Conservation (phyloP, 2,888 invertebrate genomes). For the Mystacides longicornis region DNA sequence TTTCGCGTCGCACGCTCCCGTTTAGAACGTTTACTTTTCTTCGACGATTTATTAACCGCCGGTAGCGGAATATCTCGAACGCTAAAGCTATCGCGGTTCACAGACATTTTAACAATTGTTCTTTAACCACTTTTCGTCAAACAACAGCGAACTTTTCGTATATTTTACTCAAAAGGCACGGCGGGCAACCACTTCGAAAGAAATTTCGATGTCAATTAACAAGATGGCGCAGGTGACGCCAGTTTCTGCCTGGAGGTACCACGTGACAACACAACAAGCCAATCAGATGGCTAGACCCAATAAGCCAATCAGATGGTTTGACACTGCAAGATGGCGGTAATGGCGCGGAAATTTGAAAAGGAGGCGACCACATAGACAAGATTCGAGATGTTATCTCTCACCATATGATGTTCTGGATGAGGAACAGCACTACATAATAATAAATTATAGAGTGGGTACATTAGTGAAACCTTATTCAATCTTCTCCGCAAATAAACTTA, state of each 20-base stretch:
- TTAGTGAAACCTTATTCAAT: too few relatives aligned
- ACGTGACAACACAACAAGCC: neutral
- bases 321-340: neutral
- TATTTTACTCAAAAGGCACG: neutral
- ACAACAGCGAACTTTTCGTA: neutral
- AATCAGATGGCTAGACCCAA: neutral
- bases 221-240: constrained; percentile 1
- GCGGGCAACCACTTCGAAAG: neutral
- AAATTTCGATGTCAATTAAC: constrained; percentile 3
- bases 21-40: neutral
- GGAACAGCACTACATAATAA: constrained; percentile 3
- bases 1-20: neutral
- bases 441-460: too few relatives aligned
- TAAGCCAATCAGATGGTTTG: too few relatives aligned
- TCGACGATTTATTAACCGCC: neutral
- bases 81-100: neutral
- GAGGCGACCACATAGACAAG: neutral
- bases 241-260: neutral
- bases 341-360: neutral
- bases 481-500: too few relatives aligned
- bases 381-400: neutral
- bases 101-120: neutral
- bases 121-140: neutral
- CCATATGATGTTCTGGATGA: constrained; percentile 6
- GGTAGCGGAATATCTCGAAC: neutral